Evolutionary conservation across 1,140 invertebrate species (phyloP).

Genomic region (Sarcophaga bullata): DNA sequence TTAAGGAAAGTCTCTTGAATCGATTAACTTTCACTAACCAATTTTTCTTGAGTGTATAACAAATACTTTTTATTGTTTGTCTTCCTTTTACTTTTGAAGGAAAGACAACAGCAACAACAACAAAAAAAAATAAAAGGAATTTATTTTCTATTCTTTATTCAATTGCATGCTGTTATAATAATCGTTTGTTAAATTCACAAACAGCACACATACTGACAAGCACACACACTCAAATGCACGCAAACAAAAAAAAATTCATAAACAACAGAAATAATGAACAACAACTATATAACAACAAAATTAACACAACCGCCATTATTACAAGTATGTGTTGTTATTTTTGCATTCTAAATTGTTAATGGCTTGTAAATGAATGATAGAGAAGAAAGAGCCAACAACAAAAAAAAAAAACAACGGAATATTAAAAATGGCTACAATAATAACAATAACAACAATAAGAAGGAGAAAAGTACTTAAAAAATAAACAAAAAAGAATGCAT

Average conservation of each 20-base stretch:
- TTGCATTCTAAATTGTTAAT: slow-evolving; percentile 11
- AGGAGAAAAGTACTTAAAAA: too few relatives aligned
- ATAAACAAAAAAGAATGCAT: not conserved
- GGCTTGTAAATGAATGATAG: not conserved
- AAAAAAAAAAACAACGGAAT: too few relatives aligned
- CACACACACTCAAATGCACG: not conserved
- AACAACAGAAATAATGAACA: not conserved
- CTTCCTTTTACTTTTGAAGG: slow-evolving; percentile 17
- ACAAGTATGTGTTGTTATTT: not conserved
- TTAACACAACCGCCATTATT: not conserved
- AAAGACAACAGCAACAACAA: not conserved
- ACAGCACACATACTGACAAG: not conserved
- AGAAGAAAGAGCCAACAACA: not conserved
- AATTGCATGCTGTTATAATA: slow-evolving; percentile 8
- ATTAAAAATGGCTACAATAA: too few relatives aligned
- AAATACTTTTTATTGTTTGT: not conserved
- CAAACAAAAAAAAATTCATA: not conserved
- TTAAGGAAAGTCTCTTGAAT: too few relatives aligned
- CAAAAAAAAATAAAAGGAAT: not conserved
- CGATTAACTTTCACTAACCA: not conserved
- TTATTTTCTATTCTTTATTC: not conserved
- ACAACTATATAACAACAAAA: not conserved
- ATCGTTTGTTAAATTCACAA: slow-evolving; percentile 21
- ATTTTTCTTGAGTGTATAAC: slow-evolving; percentile 17
- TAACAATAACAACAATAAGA: too few relatives aligned